phyloP scores from a whole-genome alignment of 2,888 invertebrate species.

The Hipparchia semele region DNA sequence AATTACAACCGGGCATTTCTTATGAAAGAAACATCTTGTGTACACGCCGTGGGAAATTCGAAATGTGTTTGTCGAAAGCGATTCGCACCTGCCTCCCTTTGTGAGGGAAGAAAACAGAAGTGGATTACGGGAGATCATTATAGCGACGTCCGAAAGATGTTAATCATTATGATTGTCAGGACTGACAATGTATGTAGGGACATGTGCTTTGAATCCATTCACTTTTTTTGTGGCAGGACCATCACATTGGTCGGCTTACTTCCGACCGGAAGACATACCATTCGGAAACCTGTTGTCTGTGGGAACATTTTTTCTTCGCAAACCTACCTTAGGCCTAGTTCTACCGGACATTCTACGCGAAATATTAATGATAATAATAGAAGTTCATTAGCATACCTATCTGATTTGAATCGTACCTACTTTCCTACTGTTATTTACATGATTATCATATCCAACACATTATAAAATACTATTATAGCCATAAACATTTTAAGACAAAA shows the following conservation, averaged over 20 bases:
- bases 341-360: conserved; percentile 35
- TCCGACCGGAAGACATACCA: conserved; percentile 78
- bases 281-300: conserved; percentile 78
- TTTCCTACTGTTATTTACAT: neutral
- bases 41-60: conserved; percentile 63
- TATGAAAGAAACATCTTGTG: conserved; percentile 47
- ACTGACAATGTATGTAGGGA: conserved; percentile 51
- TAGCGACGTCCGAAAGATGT: conserved; percentile 63
- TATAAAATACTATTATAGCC: conserved; percentile 12
- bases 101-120: conserved; percentile 39
- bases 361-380: conserved; percentile 8
- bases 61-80: conserved; percentile 62
- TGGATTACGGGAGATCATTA: conserved; percentile 53
- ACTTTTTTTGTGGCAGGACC: conserved; percentile 65
- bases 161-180: conserved; percentile 58
- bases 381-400: conserved; percentile 8
- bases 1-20: conserved; percentile 50
- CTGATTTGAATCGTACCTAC: neutral
- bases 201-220: conserved; percentile 71
- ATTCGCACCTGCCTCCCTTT: conserved; percentile 60
- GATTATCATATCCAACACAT: conserved; percentile 15
- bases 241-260: conserved; percentile 75
- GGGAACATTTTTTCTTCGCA: conserved; percentile 69
- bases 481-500: neutral
- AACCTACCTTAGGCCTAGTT: conserved; percentile 57